Conservation (phyloP, 2,797 vertebrate species). For the Notolabrus celidotus region DNA sequence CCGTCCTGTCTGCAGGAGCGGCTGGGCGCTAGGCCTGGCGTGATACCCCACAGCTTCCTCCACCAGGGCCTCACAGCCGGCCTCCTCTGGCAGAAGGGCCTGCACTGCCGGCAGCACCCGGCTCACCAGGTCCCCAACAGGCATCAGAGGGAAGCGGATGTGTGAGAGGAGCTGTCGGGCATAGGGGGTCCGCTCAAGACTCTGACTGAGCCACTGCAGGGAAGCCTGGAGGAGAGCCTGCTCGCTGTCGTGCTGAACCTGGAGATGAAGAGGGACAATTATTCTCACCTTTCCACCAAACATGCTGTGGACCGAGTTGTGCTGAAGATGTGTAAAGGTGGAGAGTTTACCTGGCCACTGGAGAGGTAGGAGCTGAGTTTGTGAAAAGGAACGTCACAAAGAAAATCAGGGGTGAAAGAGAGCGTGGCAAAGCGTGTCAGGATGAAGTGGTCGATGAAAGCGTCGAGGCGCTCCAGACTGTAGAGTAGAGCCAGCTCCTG, state of each 20-base stretch:
- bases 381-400: slow-evolving; percentile 86
- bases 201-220: slow-evolving; percentile 92
- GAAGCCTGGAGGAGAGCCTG: slow-evolving; percentile 90
- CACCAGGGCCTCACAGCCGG: slow-evolving; percentile 87
- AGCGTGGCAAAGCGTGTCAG: slow-evolving; percentile 89
- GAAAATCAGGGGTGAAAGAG: slow-evolving; percentile 89
- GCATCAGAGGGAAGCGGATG: slow-evolving; percentile 92
- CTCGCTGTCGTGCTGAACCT: slow-evolving; percentile 92
- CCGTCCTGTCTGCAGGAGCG: slow-evolving; percentile 89
- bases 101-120: slow-evolving; percentile 87
- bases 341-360: slow-evolving; percentile 78
- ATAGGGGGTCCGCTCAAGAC: slow-evolving; percentile 83
- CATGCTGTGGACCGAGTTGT: neutral
- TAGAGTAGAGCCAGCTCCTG: slow-evolving; percentile 94
- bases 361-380: slow-evolving; percentile 91
- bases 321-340: neutral
- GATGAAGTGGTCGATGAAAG: slow-evolving; percentile 92
- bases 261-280: neutral
- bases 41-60: slow-evolving; percentile 93
- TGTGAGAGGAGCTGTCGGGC: slow-evolving; percentile 89
- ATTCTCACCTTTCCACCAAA: neutral
- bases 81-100: slow-evolving; percentile 88
- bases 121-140: slow-evolving; percentile 86
- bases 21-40: slow-evolving; percentile 86
- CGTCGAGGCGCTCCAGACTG: slow-evolving; percentile 91